phyloP scores from a whole-genome alignment of 53 echinoderm and acorn worm genomes.

The Crossaster papposus region DNA sequence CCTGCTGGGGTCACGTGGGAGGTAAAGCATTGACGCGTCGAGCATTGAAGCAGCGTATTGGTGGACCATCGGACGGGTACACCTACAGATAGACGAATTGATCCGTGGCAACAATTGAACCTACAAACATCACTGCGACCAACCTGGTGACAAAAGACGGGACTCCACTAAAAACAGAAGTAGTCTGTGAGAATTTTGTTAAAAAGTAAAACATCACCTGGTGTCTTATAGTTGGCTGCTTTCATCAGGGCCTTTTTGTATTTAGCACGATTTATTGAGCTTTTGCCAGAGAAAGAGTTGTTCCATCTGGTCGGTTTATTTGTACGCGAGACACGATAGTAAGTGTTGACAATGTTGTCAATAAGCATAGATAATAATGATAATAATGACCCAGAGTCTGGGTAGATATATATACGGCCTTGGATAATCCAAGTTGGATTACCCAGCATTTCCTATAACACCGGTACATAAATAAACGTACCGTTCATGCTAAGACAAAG shows the following conservation, averaged over 20 bases:
- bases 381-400: too few species aligned
- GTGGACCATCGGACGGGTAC: background rate
- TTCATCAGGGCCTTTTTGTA: background rate
- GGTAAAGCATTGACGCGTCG: background rate
- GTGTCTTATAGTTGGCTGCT: conserved; percentile 5
- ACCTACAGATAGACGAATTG: background rate
- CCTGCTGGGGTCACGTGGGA: background rate
- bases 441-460: too few species aligned
- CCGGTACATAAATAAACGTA: too few species aligned
- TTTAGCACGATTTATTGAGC: background rate
- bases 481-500: too few species aligned
- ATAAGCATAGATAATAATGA: too few species aligned
- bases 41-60: background rate
- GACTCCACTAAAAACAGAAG: background rate
- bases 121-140: background rate
- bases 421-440: too few species aligned
- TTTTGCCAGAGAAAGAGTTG: background rate
- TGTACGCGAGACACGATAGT: conserved; percentile 8
- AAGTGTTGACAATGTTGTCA: conserved; percentile 35
- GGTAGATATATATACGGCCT: too few species aligned
- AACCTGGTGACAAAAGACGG: background rate
- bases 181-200: background rate
- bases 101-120: background rate
- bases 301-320: background rate
- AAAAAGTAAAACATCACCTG: background rate